phyloP scores from a whole-genome alignment of 2,113 vertebrate species.

The Acanthisitta chloris region DNA sequence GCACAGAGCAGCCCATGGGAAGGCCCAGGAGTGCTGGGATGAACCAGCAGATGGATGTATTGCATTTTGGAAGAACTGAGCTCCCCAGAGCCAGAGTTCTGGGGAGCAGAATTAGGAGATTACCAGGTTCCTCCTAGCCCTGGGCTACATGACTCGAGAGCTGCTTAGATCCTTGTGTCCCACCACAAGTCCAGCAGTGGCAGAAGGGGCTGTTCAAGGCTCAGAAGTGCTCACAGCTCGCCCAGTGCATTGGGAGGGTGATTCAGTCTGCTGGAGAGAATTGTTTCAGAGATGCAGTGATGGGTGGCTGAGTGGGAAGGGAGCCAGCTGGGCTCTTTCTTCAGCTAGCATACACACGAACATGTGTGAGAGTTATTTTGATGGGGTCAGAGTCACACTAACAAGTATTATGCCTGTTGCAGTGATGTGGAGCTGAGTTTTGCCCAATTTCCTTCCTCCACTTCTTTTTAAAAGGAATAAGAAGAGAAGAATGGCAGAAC shows the following conservation, averaged over 20 bases:
- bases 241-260: rapidly evolving
- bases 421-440: not conserved
- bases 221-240: rapidly evolving
- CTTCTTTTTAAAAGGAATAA: not conserved
- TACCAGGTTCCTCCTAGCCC: not conserved
- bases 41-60: rapidly evolving
- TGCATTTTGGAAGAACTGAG: not conserved
- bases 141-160: not conserved
- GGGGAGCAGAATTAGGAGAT: not conserved
- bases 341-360: not conserved
- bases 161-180: rapidly evolving
- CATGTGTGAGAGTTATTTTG: not conserved
- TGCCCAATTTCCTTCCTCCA: not conserved
- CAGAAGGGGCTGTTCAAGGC: not conserved
- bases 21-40: not conserved
- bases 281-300: not conserved
- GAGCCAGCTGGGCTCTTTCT: not conserved
- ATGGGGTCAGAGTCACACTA: not conserved
- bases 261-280: not conserved
- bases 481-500: not conserved
- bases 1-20: not conserved
- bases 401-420: not conserved
- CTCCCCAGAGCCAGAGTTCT: not conserved
- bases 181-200: rapidly evolving
- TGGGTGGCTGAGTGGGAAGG: not conserved